Percentiles rank a stretch among this genome's conserved stretches.
Conservation (phyloP, 2,888 invertebrate species). For the Candidula unifasciata region DNA sequence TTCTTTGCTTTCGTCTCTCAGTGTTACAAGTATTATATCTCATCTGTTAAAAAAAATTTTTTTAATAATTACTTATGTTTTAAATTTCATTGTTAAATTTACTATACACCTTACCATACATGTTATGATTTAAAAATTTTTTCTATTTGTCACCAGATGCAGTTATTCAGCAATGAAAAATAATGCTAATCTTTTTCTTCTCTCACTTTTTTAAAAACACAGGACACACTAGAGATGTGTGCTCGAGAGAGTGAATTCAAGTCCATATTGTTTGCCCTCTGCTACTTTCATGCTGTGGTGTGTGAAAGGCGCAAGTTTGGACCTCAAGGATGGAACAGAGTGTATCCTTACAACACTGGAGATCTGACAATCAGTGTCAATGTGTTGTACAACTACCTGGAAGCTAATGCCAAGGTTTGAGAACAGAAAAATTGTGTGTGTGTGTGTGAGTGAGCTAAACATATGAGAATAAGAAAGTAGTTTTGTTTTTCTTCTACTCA, state of each 20-base stretch:
- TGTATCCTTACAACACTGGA: slow-evolving; percentile 95
- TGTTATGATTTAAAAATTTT: too few relatives aligned
- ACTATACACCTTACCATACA: too few relatives aligned
- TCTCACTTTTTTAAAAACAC: not conserved
- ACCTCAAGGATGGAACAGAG: slow-evolving; percentile 86
- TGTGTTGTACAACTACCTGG: slow-evolving; percentile 94
- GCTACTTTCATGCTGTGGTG: slow-evolving; percentile 96
- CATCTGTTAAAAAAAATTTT: too few relatives aligned
- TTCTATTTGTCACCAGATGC: too few relatives aligned
- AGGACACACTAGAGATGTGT: slow-evolving; percentile 94
- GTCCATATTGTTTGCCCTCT: slow-evolving; percentile 91
- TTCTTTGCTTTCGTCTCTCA: too few relatives aligned
- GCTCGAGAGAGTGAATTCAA: slow-evolving; percentile 97
- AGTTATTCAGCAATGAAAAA: too few relatives aligned
- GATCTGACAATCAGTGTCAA: slow-evolving; percentile 96
- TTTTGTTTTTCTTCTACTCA: not conserved
- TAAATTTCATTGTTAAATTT: too few relatives aligned
- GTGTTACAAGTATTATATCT: too few relatives aligned
- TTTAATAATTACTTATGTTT: too few relatives aligned
- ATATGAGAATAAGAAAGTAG: not conserved
- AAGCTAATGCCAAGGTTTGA: slow-evolving; percentile 87
- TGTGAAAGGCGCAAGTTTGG: slow-evolving; percentile 96
- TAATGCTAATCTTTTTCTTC: too few relatives aligned
- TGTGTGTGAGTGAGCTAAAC: not conserved
- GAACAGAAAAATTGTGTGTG: not conserved